Evolutionary conservation across 2,888 invertebrate species (phyloP).

Genomic region (Drosophila borborema): DNA sequence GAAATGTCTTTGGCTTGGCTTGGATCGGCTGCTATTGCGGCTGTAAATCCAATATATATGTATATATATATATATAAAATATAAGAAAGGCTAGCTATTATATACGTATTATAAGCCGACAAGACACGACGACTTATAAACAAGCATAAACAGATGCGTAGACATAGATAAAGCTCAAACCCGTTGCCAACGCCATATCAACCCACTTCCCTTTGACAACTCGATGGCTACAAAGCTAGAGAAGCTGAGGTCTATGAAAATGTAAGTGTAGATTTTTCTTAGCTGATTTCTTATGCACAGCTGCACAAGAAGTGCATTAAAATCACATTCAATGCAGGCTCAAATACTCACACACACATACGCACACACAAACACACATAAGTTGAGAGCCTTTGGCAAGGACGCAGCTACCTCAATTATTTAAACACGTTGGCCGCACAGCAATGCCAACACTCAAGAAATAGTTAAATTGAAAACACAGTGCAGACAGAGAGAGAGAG

Average conservation of each 20-base stretch:
- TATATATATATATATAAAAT: constrained; percentile 22
- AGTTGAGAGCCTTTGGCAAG: constrained; percentile 35
- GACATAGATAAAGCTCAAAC: constrained; percentile 1
- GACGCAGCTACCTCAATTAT: constrained; percentile 60
- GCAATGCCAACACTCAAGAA: constrained; percentile 32
- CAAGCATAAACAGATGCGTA: constrained; percentile 30
- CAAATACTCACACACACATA: constrained; percentile 18
- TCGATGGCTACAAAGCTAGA: not conserved
- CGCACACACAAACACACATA: not conserved
- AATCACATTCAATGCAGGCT: constrained; percentile 46
- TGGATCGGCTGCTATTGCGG: not conserved
- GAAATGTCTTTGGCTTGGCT: constrained; percentile 19
- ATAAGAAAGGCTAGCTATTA: constrained; percentile 30
- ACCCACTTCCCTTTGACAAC: not conserved
- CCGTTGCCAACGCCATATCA: not conserved
- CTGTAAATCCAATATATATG: constrained; percentile 43
- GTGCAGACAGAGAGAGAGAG: not conserved
- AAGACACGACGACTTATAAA: constrained; percentile 26
- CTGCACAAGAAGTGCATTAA: constrained; percentile 67
- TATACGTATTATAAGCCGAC: constrained; percentile 34
- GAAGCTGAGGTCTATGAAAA: constrained; percentile 29
- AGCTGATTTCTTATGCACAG: constrained; percentile 69
- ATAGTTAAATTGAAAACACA: constrained; percentile 31
- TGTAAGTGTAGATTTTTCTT: constrained; percentile 36
- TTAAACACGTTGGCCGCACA: constrained; percentile 53